A percentile compares a stretch with the other conserved stretches of the same genome.
Evolutionary conservation across 1,140 invertebrate genomes (phyloP).

Genomic region (Cecropterus lyciades): DNA sequence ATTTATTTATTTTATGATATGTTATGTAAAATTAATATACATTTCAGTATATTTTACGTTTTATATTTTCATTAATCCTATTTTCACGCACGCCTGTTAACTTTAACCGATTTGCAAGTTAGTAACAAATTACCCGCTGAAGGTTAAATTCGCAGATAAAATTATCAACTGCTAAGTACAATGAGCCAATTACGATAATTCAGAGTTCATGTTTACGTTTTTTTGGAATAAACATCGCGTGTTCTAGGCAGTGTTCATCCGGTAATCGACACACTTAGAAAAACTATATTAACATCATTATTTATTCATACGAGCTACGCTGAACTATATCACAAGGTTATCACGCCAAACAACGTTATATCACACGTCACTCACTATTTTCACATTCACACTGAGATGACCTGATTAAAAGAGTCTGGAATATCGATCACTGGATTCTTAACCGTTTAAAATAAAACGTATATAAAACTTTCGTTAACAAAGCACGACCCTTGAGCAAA

Average conservation of each 20-base stretch:
- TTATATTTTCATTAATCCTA: background rate
- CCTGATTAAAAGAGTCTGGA: conserved; percentile 26
- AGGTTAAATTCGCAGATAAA: conserved; percentile 15
- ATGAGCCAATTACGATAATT: conserved; percentile 39
- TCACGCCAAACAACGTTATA: conserved; percentile 57
- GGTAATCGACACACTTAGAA: conserved; percentile 53
- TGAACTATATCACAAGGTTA: conserved; percentile 75
- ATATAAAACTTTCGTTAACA: conserved; percentile 14
- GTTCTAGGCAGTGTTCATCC: conserved; percentile 74
- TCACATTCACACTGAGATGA: conserved; percentile 31
- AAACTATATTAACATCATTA: conserved; percentile 58
- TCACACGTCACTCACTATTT: conserved; percentile 46
- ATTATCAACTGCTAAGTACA: conserved; percentile 36
- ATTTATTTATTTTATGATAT: too few relatives aligned
- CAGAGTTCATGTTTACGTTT: conserved; percentile 38
- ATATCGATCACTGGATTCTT: conserved; percentile 3
- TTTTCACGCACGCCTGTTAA: too few relatives aligned
- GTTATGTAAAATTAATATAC: too few relatives aligned
- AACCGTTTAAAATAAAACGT: conserved; percentile 8
- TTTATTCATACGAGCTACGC: conserved; percentile 41
- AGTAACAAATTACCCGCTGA: conserved; percentile 4
- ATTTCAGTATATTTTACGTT: too few relatives aligned
- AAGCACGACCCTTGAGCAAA: conserved; percentile 25
- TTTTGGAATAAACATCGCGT: conserved; percentile 66
- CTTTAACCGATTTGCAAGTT: background rate